Base-by-base conservation (phyloP, 1,140 invertebrate species). In the Centruroides sculpturatus region DNA sequence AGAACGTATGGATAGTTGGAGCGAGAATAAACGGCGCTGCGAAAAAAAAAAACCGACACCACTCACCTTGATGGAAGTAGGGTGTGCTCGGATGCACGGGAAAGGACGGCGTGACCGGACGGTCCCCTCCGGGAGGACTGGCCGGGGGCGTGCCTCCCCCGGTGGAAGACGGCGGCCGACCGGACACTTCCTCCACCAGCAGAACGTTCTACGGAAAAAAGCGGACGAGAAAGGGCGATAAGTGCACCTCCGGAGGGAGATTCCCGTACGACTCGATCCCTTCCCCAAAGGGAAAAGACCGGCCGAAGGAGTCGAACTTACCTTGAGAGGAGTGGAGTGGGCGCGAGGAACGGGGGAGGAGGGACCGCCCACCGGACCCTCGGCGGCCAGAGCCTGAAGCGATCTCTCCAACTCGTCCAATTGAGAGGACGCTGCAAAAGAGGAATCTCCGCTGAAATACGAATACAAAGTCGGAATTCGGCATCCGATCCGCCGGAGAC, bases 61-160 rank as follows among this genome's bases (percentile, higher is more conserved):
- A 12, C 49, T 72, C 71, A 69, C 74, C 73, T 79, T 84, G 66
- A 72, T 75, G 73, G 35, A 68, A 76, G 77, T 92, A 92, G 1
- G 89, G 89, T 3, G 90, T 92, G 64, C 87, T 81, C 36, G 89
- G 87, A 67, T 67, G 67, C 34, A 90, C 87, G 47, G 90, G 90
- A 76, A 93, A 94, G 51, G 86, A 86, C 23, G 90, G 90, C 3
- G 90, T 93, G 71, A 88, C 84, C 34, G 88, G 87, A 59, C 89
- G 73, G 23, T 71, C 66, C 60, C 56, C 59, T 53, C 59, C 49
- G 34, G 55, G 57, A 59, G 61, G 66, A 57, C 66, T 67, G 12
- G 56, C 41, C 34, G 61, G 56, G 4, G 61, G 66, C 52, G 61
- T 64, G 23, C 68, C 69, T n/a, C 71, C 69, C 3, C 8, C 41